These are phyloP conservation scores for Zaprionus camerounensis DNA, from an alignment of 1,140 invertebrate genomes.

Conservation along the genomic window DNA sequence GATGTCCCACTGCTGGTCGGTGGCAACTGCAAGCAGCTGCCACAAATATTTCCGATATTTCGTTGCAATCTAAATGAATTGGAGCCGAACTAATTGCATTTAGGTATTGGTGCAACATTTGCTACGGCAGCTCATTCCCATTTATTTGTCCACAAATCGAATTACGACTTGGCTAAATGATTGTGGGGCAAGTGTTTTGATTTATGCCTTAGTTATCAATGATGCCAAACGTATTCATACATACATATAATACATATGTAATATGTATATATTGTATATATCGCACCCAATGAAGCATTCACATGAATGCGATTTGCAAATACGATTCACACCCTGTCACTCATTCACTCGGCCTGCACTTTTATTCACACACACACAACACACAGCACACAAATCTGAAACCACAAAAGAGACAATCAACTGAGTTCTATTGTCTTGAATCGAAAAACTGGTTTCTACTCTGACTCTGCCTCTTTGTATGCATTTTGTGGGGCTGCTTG, in stretches of 20 bases:
- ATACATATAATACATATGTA: neutral
- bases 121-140: slow-evolving; percentile 36
- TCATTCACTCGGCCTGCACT: slow-evolving; percentile 17
- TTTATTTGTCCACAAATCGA: slow-evolving; percentile 20
- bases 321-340: slow-evolving; percentile 36
- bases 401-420: slow-evolving; percentile 50
- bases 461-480: slow-evolving; percentile 17
- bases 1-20: slow-evolving; percentile 4
- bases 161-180: slow-evolving; percentile 35
- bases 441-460: slow-evolving; percentile 44
- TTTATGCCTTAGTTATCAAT: slow-evolving; percentile 68
- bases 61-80: slow-evolving; percentile 63
- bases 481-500: slow-evolving; percentile 15
- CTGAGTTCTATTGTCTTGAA: slow-evolving; percentile 42
- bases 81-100: slow-evolving; percentile 80
- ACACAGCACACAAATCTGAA: slow-evolving; percentile 3
- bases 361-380: slow-evolving; percentile 11
- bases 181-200: slow-evolving; percentile 53
- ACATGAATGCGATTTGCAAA: slow-evolving; percentile 39
- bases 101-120: slow-evolving; percentile 59
- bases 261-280: slow-evolving; percentile 13
- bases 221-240: slow-evolving; percentile 17
- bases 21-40: slow-evolving; percentile 50
- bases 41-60: slow-evolving; percentile 46
- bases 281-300: slow-evolving; percentile 45